Conservation (phyloP, 2,113 vertebrate species). For the Petrocephalus microphthalmus region DNA sequence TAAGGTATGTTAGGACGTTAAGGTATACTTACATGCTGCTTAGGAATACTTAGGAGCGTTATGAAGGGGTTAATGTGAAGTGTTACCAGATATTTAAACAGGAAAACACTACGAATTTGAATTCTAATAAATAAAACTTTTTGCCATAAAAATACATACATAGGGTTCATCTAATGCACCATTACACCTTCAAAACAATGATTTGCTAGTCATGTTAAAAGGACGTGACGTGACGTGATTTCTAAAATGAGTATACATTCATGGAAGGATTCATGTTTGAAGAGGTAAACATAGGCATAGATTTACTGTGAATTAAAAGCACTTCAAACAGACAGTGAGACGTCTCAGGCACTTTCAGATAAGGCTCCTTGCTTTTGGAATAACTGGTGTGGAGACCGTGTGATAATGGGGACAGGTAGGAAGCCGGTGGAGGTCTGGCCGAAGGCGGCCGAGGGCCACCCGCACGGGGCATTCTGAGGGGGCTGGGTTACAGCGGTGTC, state of each 20-base stretch:
- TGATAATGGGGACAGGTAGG: neutral
- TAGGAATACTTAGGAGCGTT: neutral
- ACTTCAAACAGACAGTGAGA: neutral
- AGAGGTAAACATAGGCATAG: neutral
- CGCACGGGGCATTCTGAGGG: no score
- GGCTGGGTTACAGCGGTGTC: constrained; percentile 11
- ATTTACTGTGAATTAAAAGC: neutral
- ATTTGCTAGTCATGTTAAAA: neutral
- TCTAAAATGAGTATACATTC: neutral
- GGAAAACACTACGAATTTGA: neutral
- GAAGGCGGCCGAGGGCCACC: no score
- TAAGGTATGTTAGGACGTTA: neutral
- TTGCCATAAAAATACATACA: neutral
- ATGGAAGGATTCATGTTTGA: neutral
- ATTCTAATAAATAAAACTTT: neutral
- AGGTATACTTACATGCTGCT: neutral
- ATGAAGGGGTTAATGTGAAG: neutral
- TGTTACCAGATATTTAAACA: neutral
- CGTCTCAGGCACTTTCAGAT: neutral
- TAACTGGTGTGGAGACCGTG: neutral
- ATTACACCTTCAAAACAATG: neutral
- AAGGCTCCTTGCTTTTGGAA: neutral
- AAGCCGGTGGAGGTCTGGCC: no score
- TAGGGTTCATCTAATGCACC: neutral
- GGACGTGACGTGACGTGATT: neutral